A percentile compares a stretch with the other conserved stretches of the same genome.
Evolutionary conservation across 2,113 vertebrate species (phyloP).

Genomic region (Henicopernis longicauda): DNA sequence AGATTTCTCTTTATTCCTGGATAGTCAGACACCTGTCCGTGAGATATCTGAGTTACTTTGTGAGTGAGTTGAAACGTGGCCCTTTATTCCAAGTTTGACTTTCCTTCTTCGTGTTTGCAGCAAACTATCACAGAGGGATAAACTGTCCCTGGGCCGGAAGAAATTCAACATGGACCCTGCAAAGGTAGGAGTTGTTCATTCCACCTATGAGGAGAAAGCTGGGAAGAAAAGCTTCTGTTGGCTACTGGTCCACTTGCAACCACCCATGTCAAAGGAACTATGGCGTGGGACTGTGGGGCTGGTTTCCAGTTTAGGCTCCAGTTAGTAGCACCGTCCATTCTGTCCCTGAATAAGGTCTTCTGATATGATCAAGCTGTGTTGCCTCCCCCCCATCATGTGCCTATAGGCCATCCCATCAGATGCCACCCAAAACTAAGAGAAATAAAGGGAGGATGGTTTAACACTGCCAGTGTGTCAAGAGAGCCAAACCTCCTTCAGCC

Average conservation of each 20-base stretch:
- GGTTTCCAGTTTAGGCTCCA: neutral
- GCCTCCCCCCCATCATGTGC: neutral
- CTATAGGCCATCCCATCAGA: neutral
- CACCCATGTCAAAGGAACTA: neutral
- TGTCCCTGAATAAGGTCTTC: neutral
- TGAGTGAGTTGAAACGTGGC: neutral
- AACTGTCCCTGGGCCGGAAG: slow-evolving; percentile 81
- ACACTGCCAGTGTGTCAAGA: neutral
- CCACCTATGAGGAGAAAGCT: neutral
- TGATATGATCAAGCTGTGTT: neutral
- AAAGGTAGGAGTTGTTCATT: slow-evolving; percentile 74
- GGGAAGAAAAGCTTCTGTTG: neutral
- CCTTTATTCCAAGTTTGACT: neutral
- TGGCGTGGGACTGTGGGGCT: neutral
- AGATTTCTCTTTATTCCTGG: neutral
- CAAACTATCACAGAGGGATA: slow-evolving; percentile 77
- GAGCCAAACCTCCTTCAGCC: neutral
- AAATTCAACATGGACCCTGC: slow-evolving; percentile 94
- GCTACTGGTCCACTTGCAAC: neutral
- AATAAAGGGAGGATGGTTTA: neutral
- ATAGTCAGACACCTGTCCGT: neutral
- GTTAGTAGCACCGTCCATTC: neutral
- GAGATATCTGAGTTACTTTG: neutral
- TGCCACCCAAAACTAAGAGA: neutral
- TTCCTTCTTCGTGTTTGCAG: slow-evolving; percentile 50